Evolutionary conservation across 2,113 vertebrate genomes (phyloP), one percentile per base, ranked within the genome.

Genomic region (Apteryx mantelli): DNA sequence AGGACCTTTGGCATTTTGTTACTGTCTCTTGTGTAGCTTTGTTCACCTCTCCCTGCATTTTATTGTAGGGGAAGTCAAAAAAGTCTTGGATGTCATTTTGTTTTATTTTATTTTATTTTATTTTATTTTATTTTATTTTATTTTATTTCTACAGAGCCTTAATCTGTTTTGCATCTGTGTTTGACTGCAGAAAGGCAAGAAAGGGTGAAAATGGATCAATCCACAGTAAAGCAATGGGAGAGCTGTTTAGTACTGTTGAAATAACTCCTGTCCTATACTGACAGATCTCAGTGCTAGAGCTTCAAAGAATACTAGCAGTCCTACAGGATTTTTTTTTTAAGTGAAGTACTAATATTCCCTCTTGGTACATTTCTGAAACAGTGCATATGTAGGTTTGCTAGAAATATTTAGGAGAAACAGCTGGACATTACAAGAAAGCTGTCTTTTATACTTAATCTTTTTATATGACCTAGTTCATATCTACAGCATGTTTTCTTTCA

Each of bases 251-350:
- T 91, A 32, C 77, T 88, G 69, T 79, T 82, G 97, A 97, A 98
- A 95, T 96, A 97, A 96, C 97, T 98, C 98, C 98, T 98, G 97
- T 95, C 97, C 94, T 92, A 96, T 96, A 98, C 93, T 96, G 98
- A 98, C 75, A 95, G 96, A 97, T 98, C 97, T 91, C 89, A 82
- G 95, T 3, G 18, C 83, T 94, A 66, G 93, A 97, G 82, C 91
- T 97, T 84, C 93, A 97, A 68, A 94, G 97, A 96, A 97, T 82
- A 80, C 92, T 89, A 92, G 88, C 74, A 75, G 91, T 81, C 81
- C 91, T 93, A 89, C 3, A 5, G 90, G 97, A 90, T 11, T 55
- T 34, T 91, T 34, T 91, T 91, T 88, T 73, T 53, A 98, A 98
- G 69, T 91, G 70, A 93, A 84, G 96, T 91, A 96, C 91, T 93